Evolutionary conservation across 2,888 invertebrate species (phyloP), one percentile per base, ranked within the genome.

Genomic region (Netelia fuscicornis): DNA sequence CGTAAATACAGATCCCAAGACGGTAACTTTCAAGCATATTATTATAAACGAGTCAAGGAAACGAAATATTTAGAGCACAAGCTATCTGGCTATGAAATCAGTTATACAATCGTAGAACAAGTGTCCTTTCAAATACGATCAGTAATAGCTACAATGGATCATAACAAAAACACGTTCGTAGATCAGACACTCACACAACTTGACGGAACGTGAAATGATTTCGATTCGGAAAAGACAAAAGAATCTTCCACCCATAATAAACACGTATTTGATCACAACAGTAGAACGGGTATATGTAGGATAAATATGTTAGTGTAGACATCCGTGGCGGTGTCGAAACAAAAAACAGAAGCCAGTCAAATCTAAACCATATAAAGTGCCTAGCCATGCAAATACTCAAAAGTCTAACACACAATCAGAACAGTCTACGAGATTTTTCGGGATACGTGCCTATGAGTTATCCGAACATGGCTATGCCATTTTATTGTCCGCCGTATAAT

Each of bases 1-100:
- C 56, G 72, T 9, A 44, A 64, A 20, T 84, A 81, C n/a, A 60
- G 25, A 13, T 20, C 71, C 0, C 17, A 71, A 17, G 81, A 84
- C 5, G 84, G 77, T 2, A 42, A 25, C 0, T 42, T 84, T 2
- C 81, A 81, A 42, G 3, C 71, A 11, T 81, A 71, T 68, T 84
- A 65, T 13, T 20, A 54, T 0, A 65, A 25, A 6, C 85, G 78
- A 62, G 1, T 78, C 0, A 72, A 52, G 11, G 65, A 67, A 60
- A 48, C 79, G 1, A 68, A 67, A 65, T 72, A 72, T 42, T 81
- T 81, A 11, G 11, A 20, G 0, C 81, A 72, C 1, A 70, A 70
- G 11, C 13, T 70, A 30, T 17, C 58, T 1, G 20, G 37, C 0
- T 82, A 82, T n/a, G 82, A 82, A 2, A 48, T 54, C 6, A 82